Conservation (phyloP, 2,113 vertebrate species). For the Phylloscopus trochiloides region DNA sequence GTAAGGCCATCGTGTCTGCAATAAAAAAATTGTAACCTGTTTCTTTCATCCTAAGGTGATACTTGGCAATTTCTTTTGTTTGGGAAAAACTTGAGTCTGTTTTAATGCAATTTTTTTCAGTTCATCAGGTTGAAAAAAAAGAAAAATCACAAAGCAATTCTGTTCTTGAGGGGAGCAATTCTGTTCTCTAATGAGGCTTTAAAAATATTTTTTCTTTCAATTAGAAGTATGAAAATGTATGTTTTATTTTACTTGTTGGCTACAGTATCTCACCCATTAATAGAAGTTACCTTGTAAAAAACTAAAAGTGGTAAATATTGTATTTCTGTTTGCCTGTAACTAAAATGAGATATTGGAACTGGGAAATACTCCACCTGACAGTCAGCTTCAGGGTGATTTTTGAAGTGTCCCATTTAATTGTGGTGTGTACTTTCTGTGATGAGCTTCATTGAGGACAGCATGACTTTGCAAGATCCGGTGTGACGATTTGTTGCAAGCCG, state of each 20-base stretch:
- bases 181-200: neutral
- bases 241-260: neutral
- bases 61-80: neutral
- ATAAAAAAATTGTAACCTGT: neutral
- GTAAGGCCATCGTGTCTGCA: neutral
- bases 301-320: neutral
- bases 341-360: neutral
- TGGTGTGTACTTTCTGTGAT: neutral
- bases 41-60: neutral
- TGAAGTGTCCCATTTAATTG: neutral
- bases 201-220: neutral
- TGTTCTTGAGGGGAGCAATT: neutral
- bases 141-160: neutral
- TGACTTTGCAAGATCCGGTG: neutral
- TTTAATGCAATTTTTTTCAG: neutral
- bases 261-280: neutral
- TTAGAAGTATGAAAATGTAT: neutral
- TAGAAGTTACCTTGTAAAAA: neutral
- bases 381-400: neutral
- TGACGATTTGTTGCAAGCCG: neutral
- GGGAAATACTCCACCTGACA: neutral
- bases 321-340: neutral
- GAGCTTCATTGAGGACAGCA: neutral
- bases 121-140: neutral
- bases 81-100: neutral